Percentiles rank a stretch among this genome's conserved stretches.
Conservation (phyloP, 2,797 vertebrate genomes). For the Poeciliopsis turneri region DNA sequence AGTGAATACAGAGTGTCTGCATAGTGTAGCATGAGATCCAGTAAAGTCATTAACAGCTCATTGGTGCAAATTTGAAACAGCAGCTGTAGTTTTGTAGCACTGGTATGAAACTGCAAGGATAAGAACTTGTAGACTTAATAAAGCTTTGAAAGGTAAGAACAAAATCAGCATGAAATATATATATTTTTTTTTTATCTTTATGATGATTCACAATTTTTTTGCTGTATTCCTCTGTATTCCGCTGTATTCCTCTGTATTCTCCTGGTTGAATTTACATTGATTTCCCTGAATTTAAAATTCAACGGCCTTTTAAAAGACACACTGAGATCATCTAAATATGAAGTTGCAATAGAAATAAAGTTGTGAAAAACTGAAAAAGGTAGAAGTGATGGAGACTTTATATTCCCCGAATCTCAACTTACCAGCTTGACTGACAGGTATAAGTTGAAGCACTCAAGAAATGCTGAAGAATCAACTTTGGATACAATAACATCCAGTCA, state of each 20-base stretch:
- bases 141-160: neutral
- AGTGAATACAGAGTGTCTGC: neutral
- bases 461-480: constrained; percentile 3
- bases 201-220: neutral
- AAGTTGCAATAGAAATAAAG: neutral
- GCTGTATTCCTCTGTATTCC: neutral
- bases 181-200: neutral
- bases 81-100: neutral
- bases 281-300: neutral
- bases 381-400: neutral
- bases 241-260: neutral
- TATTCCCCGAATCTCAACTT: neutral
- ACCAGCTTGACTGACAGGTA: neutral
- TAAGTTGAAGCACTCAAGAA: constrained; percentile 1
- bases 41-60: neutral
- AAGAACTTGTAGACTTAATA: neutral
- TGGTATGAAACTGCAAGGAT: too few species aligned
- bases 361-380: neutral
- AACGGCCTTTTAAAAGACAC: neutral
- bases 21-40: neutral
- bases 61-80: neutral
- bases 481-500: neutral
- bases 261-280: neutral
- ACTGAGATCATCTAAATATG: neutral
- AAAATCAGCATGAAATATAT: neutral